phyloP scores from a whole-genome alignment of 1,140 invertebrate genomes.

The Orchesella cincta region DNA sequence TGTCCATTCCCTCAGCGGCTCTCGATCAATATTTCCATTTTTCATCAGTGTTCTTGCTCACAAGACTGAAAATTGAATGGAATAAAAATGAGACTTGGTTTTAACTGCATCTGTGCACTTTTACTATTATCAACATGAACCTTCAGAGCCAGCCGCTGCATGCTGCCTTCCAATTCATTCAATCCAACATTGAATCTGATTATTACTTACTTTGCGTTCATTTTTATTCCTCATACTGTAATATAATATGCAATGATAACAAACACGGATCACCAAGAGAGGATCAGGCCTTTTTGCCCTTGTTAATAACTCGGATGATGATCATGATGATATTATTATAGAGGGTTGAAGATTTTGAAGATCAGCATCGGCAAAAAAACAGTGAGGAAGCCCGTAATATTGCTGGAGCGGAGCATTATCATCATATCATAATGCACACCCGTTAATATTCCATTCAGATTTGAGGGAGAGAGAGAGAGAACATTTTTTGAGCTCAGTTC shows the following conservation, averaged over 20 bases:
- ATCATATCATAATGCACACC: too few species aligned
- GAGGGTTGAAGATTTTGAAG: constrained; percentile 27
- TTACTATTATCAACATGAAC: too few species aligned
- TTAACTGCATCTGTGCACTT: neutral
- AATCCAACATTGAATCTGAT: neutral
- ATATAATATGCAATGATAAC: constrained; percentile 29
- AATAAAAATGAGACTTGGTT: too few species aligned
- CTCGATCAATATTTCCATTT: neutral
- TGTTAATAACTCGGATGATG: neutral
- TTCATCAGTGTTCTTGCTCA: neutral
- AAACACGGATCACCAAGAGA: neutral
- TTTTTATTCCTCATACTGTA: too few species aligned
- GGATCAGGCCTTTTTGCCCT: constrained; percentile 21
- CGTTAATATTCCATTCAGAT: too few species aligned
- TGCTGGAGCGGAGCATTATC: too few species aligned
- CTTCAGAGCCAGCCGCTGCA: too few species aligned
- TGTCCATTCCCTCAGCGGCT: neutral
- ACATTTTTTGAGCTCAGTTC: too few species aligned
- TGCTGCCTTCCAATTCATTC: neutral
- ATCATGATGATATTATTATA: neutral
- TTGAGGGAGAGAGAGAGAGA: neutral
- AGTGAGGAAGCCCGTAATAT: too few species aligned
- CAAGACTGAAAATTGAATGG: too few species aligned
- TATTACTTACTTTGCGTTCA: neutral
- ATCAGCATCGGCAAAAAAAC: neutral